Base-by-base conservation (phyloP, 2,113 vertebrate genomes). In the Hypanus sabinus region DNA sequence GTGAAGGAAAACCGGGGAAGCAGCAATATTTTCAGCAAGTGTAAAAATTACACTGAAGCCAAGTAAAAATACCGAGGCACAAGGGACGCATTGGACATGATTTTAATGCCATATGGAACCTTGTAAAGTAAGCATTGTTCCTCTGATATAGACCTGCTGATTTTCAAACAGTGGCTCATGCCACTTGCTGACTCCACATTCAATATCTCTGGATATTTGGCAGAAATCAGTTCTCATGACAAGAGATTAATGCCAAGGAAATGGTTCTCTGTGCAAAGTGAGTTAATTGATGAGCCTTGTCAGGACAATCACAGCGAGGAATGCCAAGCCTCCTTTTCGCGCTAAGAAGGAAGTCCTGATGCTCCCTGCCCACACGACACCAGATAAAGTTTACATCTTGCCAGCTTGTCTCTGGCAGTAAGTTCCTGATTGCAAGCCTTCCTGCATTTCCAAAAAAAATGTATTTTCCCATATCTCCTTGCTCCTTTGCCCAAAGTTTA, bases 1-100 rank as follows among this genome's bases (percentile, higher is more conserved):
- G 95, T 95, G 76, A 95, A 95, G 95, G 93, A 96, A 96, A 95
- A 95, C 94, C 94, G 96, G 95, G 95, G 95, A 94, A 97, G 94
- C 88, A 94, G 88, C 94, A 94, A 95, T 95, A 94, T 94, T 8
- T 14, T 71, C 76, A 95, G 95, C 73, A 92, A 95, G 30, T 60
- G 94, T 57, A 75, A 16, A 79, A 73, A 94, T 79, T 80, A 77
- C 95, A 94, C 94, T 95, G 24, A 27, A 93, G 10, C 46, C 36
- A 46, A 93, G 71, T 93, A 46, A 27, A 68, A 38, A 36, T 70
- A 70, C 18, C 11, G 3, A 70, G 68, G 12, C 68, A 70, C 18
- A 10, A 68, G 71, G 71, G 36, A 30, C 24, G 12, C 33, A 30
- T 90, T 65, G 81, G 46, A 9, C 22, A 27, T 46, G 81, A 60